These are phyloP conservation scores for Drosophila nigrodunni DNA, from an alignment of 1,140 invertebrate species.

Conservation along the genomic window DNA sequence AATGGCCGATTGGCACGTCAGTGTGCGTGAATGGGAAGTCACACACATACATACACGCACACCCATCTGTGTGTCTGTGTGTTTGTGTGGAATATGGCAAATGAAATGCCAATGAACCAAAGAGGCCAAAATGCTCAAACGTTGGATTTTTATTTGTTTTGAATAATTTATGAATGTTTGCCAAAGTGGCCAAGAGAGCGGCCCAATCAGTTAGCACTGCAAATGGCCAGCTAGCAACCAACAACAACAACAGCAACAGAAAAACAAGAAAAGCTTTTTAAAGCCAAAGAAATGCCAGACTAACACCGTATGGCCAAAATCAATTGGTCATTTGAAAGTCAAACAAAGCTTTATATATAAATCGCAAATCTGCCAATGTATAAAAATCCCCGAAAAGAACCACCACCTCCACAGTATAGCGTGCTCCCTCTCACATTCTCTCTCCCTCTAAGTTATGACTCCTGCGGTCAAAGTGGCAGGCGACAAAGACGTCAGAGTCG, in stretches of 20 bases:
- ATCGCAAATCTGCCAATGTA: slow-evolving; percentile 25
- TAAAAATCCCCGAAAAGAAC: slow-evolving; percentile 17
- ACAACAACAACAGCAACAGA: not conserved
- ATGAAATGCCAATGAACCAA: slow-evolving; percentile 81
- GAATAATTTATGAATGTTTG: slow-evolving; percentile 79
- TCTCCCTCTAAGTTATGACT: not conserved
- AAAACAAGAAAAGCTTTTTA: slow-evolving; percentile 4
- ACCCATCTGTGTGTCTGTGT: not conserved
- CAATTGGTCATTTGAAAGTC: slow-evolving; percentile 47
- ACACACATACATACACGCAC: slow-evolving; percentile 41
- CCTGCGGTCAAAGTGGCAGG: slow-evolving; percentile 39
- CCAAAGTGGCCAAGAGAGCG: slow-evolving; percentile 52
- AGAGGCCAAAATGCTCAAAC: slow-evolving; percentile 67
- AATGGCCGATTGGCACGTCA: slow-evolving; percentile 54
- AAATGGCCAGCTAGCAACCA: not conserved
- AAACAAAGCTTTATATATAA: slow-evolving; percentile 15
- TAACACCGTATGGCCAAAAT: slow-evolving; percentile 26
- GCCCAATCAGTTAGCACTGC: slow-evolving; percentile 25
- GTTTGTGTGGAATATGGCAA: slow-evolving; percentile 51
- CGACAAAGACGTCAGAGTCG: slow-evolving; percentile 46
- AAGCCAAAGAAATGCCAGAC: slow-evolving; percentile 15
- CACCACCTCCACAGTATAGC: not conserved
- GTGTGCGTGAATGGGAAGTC: slow-evolving; percentile 77
- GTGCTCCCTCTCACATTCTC: not conserved
- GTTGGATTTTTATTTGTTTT: slow-evolving; percentile 59